Base-by-base conservation (phyloP, 2,888 invertebrate species). In the Sesamia inferens region DNA sequence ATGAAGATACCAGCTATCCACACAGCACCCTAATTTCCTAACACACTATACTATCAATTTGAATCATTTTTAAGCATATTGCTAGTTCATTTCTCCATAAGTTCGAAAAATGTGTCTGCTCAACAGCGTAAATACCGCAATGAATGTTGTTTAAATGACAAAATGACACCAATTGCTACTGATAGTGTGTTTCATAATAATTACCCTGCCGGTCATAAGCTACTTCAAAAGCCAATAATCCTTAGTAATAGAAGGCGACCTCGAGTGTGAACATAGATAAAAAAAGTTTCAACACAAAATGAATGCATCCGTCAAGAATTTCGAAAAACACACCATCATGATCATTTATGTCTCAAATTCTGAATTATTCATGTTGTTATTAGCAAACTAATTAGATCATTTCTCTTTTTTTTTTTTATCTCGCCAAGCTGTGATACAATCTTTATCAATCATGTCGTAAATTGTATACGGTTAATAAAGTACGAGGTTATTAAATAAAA, bases 361-460 rank as follows among this genome's bases (percentile, higher is more conserved):
- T 78, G 44, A 78, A 78, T 78, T 71, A 74, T 74, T 78, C 16
- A 78, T 54, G 0, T 39, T 13, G 59, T 10, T 70, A 59, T 78
- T 71, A 47, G 31, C 44, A 44, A 24, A 59, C 22, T 10, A 51
- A 71, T 59, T 47, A 71, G n/a, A 71, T 78, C 71, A 54, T 31
- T 39, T 39, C 39, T 39, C 39, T 39, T 39, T 39, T 39, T 39
- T 39, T n/a, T n/a, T n/a, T 39, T 39, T 2, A 5, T 39, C 39
- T 2, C 39, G 39, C 39, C 7, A 39, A 39, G 5, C 39, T 4
- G 39, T 39, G 31, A 31, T 31, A 31, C 31, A 6, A 39, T 39
- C 39, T 5, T 39, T 39, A 31, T 39, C 39, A 39, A 39, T 39
- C 7, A 39, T 31, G 5, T 57, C n/a, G n/a, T 58, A 10, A 44